Base-by-base conservation (phyloP, 2,113 vertebrate genomes). In the Sialia sialis region DNA sequence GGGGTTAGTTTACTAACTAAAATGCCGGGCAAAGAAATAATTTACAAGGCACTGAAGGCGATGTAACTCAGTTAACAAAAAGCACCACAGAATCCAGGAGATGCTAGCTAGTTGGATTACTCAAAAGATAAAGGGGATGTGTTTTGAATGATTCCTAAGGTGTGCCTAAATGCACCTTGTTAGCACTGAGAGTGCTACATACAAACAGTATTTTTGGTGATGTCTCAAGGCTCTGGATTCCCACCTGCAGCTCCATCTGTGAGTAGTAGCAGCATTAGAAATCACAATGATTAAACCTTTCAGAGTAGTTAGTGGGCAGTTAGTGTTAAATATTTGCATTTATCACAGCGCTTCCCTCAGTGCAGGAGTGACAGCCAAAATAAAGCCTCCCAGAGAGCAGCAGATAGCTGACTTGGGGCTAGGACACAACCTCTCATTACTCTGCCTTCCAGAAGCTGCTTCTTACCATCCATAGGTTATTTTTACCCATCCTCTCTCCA, bases 321-420 rank as follows among this genome's bases (percentile, higher is more conserved):
- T 55, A 51, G 39, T 30, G 52, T 48, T 23, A 73, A 86, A 7
- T 62, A 46, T 63, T 89, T 87, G 63, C 0, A 0, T 77, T 92
- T 63, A 54, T 54, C 59, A 74, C 63, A 43, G 83, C 1, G 6
- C 18, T 80, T 77, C 49, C 26, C 39, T 63, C 68, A 91, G 26
- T 0, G 0, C 32, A 41, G 51, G 14, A 77, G 46, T 10, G 25
- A 77, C 2, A 30, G 69, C 26, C 59, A 70, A 86, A 63, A 70
- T 25, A 67, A 81, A 89, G 19, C 64, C n/a, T 78, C 23, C 12
- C 18, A n/a, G 43, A 64, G 48, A 85, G 78, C 36, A 66, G 32
- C 63, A 39, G 36, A 55, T 21, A 87, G 23, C 39, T 68, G 48
- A 79, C 27, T 6, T 19, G 43, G 34, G 36, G n/a, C 48, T 68